phyloP scores from a whole-genome alignment of 2,888 invertebrate species.

The Rosalia funebris region DNA sequence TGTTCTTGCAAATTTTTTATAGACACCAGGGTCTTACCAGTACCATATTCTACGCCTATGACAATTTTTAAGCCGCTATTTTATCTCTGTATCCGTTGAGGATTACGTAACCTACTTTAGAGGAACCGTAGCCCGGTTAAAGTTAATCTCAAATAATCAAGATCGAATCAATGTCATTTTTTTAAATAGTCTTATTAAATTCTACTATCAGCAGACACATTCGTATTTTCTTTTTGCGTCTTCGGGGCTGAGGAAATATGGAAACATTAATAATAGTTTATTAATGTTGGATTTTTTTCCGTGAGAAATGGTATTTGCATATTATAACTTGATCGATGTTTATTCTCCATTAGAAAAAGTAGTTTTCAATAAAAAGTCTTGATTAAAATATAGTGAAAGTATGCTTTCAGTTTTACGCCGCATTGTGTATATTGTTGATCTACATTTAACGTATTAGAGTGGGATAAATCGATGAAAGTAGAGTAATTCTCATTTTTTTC shows the following conservation, averaged over 20 bases:
- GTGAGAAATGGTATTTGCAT: neutral
- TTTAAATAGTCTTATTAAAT: too few species aligned
- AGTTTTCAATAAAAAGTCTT: neutral
- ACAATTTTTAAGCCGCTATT: conserved; percentile 37
- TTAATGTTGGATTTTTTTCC: too few species aligned
- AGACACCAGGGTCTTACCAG: conserved; percentile 11
- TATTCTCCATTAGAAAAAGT: neutral
- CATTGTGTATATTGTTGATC: conserved; percentile 16
- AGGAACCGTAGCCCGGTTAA: conserved; percentile 9
- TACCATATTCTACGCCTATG: conserved; percentile 20
- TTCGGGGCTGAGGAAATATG: too few species aligned
- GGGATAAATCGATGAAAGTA: conserved; percentile 4
- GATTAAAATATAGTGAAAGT: conserved; percentile 12
- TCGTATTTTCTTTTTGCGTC: too few species aligned
- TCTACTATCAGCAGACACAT: too few species aligned
- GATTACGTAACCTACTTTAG: conserved; percentile 46
- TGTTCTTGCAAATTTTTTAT: conserved; percentile 20
- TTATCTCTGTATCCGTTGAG: conserved; percentile 43
- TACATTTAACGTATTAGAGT: conserved; percentile 5
- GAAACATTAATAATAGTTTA: too few species aligned
- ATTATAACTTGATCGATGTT: conserved; percentile 1
- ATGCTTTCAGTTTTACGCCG: conserved; percentile 16
- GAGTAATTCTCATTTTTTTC: neutral
- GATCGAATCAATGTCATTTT: too few species aligned
- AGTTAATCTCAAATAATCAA: neutral